These are phyloP conservation scores for Leiothrix lutea DNA, from an alignment of 2,113 vertebrate species.

Conservation along the genomic window DNA sequence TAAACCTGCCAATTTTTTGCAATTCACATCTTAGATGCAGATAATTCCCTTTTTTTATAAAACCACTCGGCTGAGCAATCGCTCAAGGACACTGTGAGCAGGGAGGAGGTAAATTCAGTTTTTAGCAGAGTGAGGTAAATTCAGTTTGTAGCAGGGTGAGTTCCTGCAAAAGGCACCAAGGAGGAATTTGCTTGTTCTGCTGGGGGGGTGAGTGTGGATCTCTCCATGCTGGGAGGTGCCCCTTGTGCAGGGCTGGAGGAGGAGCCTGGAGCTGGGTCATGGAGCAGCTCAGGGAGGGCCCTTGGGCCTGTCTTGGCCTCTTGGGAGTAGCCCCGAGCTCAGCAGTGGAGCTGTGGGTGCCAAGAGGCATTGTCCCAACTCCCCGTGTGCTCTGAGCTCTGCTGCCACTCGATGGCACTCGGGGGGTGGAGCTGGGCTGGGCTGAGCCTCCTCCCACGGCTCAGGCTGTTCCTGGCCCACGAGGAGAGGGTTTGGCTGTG, in stretches of 20 bases:
- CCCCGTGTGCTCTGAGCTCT: not conserved
- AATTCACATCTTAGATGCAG: not conserved
- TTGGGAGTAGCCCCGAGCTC: not conserved
- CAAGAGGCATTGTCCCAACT: not conserved
- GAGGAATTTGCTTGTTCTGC: not conserved
- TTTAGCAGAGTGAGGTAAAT: not conserved
- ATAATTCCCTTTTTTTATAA: not conserved
- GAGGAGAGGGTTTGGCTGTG: not conserved
- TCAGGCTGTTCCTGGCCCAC: not conserved
- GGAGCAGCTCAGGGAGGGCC: not conserved
- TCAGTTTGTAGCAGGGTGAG: not conserved
- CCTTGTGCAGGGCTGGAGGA: not conserved
- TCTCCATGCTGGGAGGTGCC: not conserved
- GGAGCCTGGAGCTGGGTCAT: not conserved
- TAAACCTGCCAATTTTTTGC: conserved; percentile 41
- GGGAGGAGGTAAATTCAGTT: not conserved
- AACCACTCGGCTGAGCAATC: not conserved
- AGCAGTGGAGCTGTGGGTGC: not conserved
- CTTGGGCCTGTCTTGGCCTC: not conserved
- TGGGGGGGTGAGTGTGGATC: accelerated
- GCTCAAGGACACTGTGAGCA: not conserved
- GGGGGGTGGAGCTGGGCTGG: not conserved
- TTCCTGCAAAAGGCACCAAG: not conserved
- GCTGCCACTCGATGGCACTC: conserved; percentile 16
- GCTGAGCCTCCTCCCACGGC: not conserved